These are phyloP conservation scores for Malaclemys terrapin DNA, from an alignment of 2,113 vertebrate genomes.

Conservation along the genomic window DNA sequence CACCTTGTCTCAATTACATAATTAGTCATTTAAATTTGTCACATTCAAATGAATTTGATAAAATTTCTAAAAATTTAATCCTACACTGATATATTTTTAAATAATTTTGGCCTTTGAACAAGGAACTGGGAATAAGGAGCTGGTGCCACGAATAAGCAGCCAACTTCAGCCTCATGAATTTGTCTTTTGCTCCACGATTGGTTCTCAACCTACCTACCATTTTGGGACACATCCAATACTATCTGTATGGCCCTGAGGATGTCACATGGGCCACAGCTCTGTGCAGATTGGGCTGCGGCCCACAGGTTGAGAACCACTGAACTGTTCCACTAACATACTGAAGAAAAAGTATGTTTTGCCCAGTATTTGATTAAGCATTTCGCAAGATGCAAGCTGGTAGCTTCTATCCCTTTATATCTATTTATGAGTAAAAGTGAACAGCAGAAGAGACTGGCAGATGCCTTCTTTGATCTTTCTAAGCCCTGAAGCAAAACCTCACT, in stretches of 20 bases:
- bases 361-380: background rate
- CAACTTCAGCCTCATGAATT: background rate
- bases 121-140: background rate
- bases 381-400: slow-evolving; percentile 3
- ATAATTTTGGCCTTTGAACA: background rate
- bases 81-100: background rate
- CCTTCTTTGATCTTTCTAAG: slow-evolving; percentile 1
- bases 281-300: too few relatives aligned
- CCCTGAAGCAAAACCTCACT: background rate
- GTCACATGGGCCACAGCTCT: too few relatives aligned
- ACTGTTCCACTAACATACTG: slow-evolving; percentile 7
- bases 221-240: too few relatives aligned
- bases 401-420: background rate
- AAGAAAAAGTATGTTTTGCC: background rate
- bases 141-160: background rate
- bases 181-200: background rate
- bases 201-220: too few relatives aligned
- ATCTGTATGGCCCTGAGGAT: too few relatives aligned
- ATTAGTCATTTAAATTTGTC: background rate
- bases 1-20: background rate
- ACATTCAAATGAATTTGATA: background rate
- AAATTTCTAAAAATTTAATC: background rate
- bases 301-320: background rate
- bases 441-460: background rate
- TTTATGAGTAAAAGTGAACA: background rate